A percentile compares a stretch with the other conserved stretches of the same genome.
Conservation (phyloP, 2,888 invertebrate species). For the Linyphia triangularis region DNA sequence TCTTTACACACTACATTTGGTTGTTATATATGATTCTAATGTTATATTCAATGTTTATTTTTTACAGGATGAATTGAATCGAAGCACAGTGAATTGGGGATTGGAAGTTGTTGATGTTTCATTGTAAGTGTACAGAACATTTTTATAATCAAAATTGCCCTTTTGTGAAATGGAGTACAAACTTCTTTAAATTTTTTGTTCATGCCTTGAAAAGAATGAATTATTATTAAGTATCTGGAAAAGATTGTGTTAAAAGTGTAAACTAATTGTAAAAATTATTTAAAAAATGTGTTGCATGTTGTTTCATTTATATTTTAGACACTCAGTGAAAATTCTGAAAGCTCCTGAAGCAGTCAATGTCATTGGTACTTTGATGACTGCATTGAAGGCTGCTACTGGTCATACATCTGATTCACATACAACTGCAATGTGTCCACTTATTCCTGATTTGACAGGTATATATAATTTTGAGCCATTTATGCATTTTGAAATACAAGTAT, state of each 20-base stretch:
- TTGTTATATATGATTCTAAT: neutral
- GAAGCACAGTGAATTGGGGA: constrained; percentile 51
- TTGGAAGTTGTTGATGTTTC: constrained; percentile 38
- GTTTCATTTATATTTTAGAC: neutral
- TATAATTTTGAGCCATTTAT: too few species aligned
- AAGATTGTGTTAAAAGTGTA: too few species aligned
- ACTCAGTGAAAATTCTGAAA: constrained; percentile 57
- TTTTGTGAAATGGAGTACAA: too few species aligned
- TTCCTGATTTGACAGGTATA: neutral
- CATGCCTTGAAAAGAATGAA: too few species aligned
- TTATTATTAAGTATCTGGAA: too few species aligned
- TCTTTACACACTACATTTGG: neutral
- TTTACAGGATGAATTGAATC: constrained; percentile 56
- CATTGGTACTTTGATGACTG: constrained; percentile 56
- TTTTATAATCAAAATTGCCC: too few species aligned
- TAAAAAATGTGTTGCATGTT: neutral
- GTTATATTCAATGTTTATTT: neutral
- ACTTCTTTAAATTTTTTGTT: too few species aligned
- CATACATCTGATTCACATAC: constrained; percentile 1
- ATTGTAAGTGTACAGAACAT: constrained; percentile 51
- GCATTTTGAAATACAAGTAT: too few species aligned
- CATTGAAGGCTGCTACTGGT: constrained; percentile 54
- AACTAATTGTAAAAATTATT: neutral
- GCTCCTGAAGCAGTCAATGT: constrained; percentile 57
- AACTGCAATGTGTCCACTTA: constrained; percentile 25